Conservation (phyloP, 2,888 invertebrate species). For the Sialis fuliginosa region DNA sequence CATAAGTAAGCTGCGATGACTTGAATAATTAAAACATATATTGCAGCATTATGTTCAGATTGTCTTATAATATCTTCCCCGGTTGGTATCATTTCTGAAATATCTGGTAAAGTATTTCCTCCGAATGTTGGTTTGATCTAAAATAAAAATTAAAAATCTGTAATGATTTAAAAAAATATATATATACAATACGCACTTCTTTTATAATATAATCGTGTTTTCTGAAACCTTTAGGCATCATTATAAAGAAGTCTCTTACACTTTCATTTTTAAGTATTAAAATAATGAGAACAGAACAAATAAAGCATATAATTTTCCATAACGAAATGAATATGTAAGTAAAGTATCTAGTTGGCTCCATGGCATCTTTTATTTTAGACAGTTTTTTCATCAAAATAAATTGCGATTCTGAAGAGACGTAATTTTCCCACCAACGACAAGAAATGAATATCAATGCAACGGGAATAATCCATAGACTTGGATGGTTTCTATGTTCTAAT, state of each 20-base stretch:
- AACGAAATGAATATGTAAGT: conserved; percentile 76
- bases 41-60: conserved; percentile 51
- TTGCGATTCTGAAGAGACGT: conserved; percentile 71
- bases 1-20: conserved; percentile 70
- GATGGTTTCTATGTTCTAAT: conserved; percentile 41
- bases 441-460: conserved; percentile 72
- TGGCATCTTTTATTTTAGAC: conserved; percentile 60
- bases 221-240: conserved; percentile 57
- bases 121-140: conserved; percentile 41
- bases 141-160: conserved; percentile 12
- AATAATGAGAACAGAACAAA: conserved; percentile 54
- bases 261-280: conserved; percentile 60
- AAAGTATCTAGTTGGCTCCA: conserved; percentile 70
- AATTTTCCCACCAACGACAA: conserved; percentile 97
- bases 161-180: no score
- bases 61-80: conserved; percentile 57
- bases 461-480: conserved; percentile 72
- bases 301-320: conserved; percentile 78
- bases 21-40: conserved; percentile 65
- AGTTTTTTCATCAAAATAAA: conserved; percentile 57
- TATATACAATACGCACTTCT: conserved; percentile 29
- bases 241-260: conserved; percentile 56
- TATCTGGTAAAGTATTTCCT: conserved; percentile 47
- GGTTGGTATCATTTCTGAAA: conserved; percentile 56
- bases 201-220: conserved; percentile 63